These are phyloP conservation scores for Graphium colonna DNA, from an alignment of 2,888 invertebrate genomes.

Conservation along the genomic window DNA sequence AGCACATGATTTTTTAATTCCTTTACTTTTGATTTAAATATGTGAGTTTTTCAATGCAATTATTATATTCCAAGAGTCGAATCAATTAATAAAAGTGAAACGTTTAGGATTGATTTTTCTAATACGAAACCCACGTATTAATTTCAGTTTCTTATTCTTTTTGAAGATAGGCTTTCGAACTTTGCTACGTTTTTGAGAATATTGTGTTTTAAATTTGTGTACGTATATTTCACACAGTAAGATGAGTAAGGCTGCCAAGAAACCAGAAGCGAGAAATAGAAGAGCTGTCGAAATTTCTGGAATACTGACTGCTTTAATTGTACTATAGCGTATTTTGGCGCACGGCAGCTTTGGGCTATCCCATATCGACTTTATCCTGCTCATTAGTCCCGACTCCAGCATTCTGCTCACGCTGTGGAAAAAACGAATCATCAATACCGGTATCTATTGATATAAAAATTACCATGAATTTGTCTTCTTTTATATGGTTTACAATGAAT, in stretches of 20 bases:
- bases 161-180: too few relatives aligned
- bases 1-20: too few relatives aligned
- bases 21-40: too few relatives aligned
- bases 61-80: too few relatives aligned
- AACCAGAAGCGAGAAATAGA: constrained; percentile 71
- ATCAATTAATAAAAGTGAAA: constrained; percentile 14
- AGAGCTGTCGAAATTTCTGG: constrained; percentile 81
- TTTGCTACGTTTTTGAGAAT: background rate
- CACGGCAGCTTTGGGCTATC: constrained; percentile 81
- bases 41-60: too few relatives aligned
- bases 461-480: too few relatives aligned
- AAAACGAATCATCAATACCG: too few relatives aligned
- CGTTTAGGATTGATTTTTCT: background rate
- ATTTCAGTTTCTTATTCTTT: too few relatives aligned
- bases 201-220: constrained; percentile 1
- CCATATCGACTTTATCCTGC: constrained; percentile 78
- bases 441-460: too few relatives aligned
- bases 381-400: constrained; percentile 80
- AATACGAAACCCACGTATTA: too few relatives aligned
- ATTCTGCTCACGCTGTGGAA: constrained; percentile 76
- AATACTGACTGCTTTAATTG: constrained; percentile 74
- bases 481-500: too few relatives aligned
- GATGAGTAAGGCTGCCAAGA: constrained; percentile 51
- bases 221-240: constrained; percentile 51
- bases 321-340: constrained; percentile 65